These are phyloP conservation scores for Caenorhabditis parvicauda DNA, from an alignment of 2,888 invertebrate genomes.

Conservation along the genomic window DNA sequence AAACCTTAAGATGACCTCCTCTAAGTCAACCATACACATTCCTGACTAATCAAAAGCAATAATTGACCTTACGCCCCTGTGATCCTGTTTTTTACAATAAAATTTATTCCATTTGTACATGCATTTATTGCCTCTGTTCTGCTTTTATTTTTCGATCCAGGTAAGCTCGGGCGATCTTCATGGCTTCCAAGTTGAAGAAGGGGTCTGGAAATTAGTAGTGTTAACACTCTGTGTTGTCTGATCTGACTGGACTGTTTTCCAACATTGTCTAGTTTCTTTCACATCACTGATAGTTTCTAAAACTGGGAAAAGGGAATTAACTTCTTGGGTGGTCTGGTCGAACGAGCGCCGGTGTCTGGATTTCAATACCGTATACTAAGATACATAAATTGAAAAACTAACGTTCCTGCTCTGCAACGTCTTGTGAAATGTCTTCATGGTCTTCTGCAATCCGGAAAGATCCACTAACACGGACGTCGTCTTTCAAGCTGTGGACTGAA, in stretches of 20 bases:
- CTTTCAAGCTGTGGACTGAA: too few species aligned
- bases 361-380: background rate
- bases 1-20: too few species aligned
- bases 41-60: too few species aligned
- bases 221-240: background rate
- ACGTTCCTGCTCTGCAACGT: constrained; percentile 8
- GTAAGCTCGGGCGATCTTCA: constrained; percentile 28
- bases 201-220: constrained; percentile 14
- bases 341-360: background rate
- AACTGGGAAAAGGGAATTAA: background rate
- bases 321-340: background rate
- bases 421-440: constrained; percentile 11
- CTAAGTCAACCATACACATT: too few species aligned
- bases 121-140: too few species aligned
- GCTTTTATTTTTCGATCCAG: too few species aligned
- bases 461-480: constrained; percentile 16
- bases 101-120: too few species aligned
- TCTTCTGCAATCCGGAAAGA: constrained; percentile 17
- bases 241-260: background rate
- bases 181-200: constrained; percentile 25
- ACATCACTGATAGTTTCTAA: background rate
- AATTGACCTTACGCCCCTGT: too few species aligned
- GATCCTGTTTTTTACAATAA: too few species aligned
- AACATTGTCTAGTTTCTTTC: background rate
- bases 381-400: background rate